Percentiles rank a stretch among this genome's conserved stretches.
Conservation (phyloP, 2,113 vertebrate genomes). For the Rhipidura dahli region DNA sequence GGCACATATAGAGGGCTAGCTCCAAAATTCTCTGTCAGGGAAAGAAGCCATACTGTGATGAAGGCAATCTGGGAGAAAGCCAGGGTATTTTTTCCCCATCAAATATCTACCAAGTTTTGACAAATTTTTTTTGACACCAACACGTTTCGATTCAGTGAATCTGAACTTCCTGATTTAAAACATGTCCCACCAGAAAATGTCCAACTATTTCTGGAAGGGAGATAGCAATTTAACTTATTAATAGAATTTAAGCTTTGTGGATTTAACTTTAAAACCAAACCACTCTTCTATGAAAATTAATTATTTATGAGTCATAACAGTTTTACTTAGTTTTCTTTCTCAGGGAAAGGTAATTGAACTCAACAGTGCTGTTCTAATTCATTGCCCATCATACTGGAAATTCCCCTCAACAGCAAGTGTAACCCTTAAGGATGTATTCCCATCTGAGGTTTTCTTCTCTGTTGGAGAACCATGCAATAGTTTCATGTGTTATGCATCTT, state of each 20-base stretch:
- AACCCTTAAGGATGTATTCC: conserved; percentile 6
- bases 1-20: background rate
- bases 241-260: background rate
- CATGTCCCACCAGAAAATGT: background rate
- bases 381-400: background rate
- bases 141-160: background rate
- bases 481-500: background rate
- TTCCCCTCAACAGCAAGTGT: conserved; percentile 3
- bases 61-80: background rate
- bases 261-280: conserved; percentile 7
- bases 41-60: background rate
- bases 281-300: background rate
- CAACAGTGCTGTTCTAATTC: conserved; percentile 46
- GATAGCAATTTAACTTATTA: background rate
- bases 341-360: conserved; percentile 47
- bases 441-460: background rate
- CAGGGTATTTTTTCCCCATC: background rate
- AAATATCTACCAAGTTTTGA: background rate
- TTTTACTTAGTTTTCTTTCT: background rate
- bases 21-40: background rate
- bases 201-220: background rate
- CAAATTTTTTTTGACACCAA: background rate
- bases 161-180: background rate
- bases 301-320: background rate
- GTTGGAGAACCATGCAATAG: background rate